phyloP scores from a whole-genome alignment of 2,113 vertebrate genomes.

The Okapia johnstoni region DNA sequence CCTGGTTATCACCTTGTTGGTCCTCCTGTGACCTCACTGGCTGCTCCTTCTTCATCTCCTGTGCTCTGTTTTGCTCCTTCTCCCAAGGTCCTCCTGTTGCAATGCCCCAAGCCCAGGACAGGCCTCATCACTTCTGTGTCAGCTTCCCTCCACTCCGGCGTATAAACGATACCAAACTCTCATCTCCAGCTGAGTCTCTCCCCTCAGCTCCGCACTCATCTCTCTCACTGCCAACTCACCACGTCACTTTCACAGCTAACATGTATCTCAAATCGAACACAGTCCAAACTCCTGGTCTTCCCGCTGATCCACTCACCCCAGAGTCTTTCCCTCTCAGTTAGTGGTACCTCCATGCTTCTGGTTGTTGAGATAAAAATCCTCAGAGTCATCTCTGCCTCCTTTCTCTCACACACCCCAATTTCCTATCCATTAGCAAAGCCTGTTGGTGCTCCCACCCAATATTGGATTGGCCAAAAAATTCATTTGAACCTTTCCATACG shows the following conservation, averaged over 20 bases:
- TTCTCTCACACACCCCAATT: neutral
- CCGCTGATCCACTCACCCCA: neutral
- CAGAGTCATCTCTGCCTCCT: neutral
- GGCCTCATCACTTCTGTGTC: neutral
- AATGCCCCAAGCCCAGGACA: neutral
- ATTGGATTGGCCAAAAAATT: neutral
- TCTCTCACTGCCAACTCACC: neutral
- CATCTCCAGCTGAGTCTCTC: neutral
- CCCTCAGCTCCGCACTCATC: neutral
- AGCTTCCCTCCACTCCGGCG: neutral
- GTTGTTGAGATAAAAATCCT: neutral
- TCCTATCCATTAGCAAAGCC: neutral
- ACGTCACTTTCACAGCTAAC: neutral
- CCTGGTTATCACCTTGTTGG: too few relatives aligned
- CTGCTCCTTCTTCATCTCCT: neutral
- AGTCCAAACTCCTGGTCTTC: neutral
- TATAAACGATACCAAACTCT: neutral
- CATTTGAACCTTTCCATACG: accelerated
- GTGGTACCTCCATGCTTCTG: neutral
- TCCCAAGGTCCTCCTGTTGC: accelerated
- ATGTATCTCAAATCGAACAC: neutral
- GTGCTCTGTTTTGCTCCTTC: neutral
- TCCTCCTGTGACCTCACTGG: neutral
- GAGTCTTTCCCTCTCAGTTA: neutral
- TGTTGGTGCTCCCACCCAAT: neutral